phyloP scores from a whole-genome alignment of 92 coral and sea anemone genomes.

The Isaurus tuberculatus region DNA sequence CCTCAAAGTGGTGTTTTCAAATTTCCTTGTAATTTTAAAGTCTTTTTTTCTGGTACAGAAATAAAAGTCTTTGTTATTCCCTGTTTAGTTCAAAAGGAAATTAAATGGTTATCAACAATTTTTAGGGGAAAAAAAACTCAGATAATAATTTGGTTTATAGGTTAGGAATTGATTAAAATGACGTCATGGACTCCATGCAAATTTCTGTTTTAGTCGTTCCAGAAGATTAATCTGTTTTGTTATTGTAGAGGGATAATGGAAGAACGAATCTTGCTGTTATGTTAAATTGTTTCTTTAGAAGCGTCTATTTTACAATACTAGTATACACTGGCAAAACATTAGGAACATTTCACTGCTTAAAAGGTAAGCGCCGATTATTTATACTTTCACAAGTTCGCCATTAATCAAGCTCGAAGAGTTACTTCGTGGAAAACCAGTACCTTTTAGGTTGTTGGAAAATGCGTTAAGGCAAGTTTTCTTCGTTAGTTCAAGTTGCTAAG shows the following conservation, averaged over 20 bases:
- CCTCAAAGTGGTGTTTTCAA: background rate
- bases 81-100: background rate
- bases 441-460: no score
- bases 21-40: no score
- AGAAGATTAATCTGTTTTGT: background rate
- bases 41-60: no score
- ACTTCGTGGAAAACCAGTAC: background rate
- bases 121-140: background rate
- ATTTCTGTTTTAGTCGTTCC: background rate
- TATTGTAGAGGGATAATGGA: background rate
- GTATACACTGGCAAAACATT: background rate
- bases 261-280: background rate
- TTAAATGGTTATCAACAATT: background rate
- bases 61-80: no score
- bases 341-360: background rate
- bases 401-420: background rate
- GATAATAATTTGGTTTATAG: background rate
- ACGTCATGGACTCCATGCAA: background rate
- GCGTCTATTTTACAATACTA: background rate
- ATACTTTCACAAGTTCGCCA: background rate
- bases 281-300: background rate
- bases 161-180: background rate
- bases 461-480: no score
- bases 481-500: no score
- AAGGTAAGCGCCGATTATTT: background rate